These are phyloP conservation scores for Eupithecia subfuscata DNA, from an alignment of 2,888 invertebrate species.

Conservation along the genomic window DNA sequence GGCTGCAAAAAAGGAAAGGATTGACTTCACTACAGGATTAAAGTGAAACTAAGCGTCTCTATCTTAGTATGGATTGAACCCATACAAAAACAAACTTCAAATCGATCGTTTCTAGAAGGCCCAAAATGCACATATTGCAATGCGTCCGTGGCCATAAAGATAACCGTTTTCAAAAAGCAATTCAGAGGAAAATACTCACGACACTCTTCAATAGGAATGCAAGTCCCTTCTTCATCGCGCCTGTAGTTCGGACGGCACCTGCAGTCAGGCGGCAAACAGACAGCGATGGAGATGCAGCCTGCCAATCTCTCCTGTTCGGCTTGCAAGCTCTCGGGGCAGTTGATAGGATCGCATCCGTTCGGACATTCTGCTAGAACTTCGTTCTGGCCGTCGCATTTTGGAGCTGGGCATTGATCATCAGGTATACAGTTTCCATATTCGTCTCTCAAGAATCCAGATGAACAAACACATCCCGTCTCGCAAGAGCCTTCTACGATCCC, in stretches of 20 bases:
- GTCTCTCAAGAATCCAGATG: constrained; percentile 40
- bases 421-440: constrained; percentile 46
- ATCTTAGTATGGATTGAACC: too few species aligned
- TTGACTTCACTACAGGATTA: neutral
- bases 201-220: constrained; percentile 34
- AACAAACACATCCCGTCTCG: constrained; percentile 46
- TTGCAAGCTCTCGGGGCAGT: constrained; percentile 25
- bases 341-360: constrained; percentile 21
- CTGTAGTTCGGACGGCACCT: constrained; percentile 25
- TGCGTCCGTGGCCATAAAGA: neutral
- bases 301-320: constrained; percentile 16
- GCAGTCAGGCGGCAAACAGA: constrained; percentile 27
- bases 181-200: constrained; percentile 23
- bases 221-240: constrained; percentile 22
- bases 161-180: neutral
- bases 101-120: too few species aligned
- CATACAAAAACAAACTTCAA: too few species aligned
- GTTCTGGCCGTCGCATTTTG: constrained; percentile 2
- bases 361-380: constrained; percentile 33
- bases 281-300: constrained; percentile 6
- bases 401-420: constrained; percentile 37
- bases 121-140: too few species aligned
- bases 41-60: neutral
- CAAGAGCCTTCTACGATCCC: constrained; percentile 25
- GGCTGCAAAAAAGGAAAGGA: constrained; percentile 7